Evolutionary conservation across 2,113 vertebrate species (phyloP).

Genomic region (Okapia johnstoni): DNA sequence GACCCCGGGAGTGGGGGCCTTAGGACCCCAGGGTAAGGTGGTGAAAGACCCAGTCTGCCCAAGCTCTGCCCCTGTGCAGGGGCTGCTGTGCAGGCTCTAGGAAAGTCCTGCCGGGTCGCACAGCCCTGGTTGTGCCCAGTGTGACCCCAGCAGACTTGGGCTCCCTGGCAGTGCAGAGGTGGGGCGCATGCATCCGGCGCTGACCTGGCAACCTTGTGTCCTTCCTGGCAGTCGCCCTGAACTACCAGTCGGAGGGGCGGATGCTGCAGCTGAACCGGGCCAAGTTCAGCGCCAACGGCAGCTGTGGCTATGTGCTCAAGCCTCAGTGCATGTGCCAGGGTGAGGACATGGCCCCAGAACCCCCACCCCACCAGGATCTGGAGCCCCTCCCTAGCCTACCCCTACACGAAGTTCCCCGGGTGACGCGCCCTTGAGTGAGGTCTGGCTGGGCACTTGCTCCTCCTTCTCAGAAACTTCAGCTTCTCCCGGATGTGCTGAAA

Average conservation of each 20-base stretch:
- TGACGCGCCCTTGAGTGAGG: not conserved
- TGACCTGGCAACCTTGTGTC: fast-evolving
- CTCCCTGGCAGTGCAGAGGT: fast-evolving
- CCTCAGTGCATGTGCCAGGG: constrained; percentile 95
- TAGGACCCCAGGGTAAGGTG: not conserved
- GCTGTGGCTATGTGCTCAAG: constrained; percentile 96
- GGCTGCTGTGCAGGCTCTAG: fast-evolving
- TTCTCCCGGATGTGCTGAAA: not conserved
- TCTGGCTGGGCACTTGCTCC: not conserved
- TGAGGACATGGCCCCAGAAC: constrained; percentile 60
- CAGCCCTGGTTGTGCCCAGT: fast-evolving
- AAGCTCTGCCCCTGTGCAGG: fast-evolving
- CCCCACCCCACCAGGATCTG: not conserved
- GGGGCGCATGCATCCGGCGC: fast-evolving
- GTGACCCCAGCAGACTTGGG: fast-evolving
- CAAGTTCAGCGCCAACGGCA: constrained; percentile 95
- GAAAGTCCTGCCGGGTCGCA: fast-evolving
- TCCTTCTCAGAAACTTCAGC: not conserved
- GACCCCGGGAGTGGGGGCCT: not conserved
- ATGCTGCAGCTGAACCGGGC: constrained; percentile 96
- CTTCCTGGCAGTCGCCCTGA: constrained; percentile 88
- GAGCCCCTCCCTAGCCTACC: not conserved
- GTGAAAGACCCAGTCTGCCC: not conserved
- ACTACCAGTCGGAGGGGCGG: constrained; percentile 97
- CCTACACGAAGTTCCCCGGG: not conserved